Percentiles rank a stretch among this genome's conserved stretches.
phyloP scores from a whole-genome alignment of 2,888 invertebrate genomes.

The Hylaea fasciaria region DNA sequence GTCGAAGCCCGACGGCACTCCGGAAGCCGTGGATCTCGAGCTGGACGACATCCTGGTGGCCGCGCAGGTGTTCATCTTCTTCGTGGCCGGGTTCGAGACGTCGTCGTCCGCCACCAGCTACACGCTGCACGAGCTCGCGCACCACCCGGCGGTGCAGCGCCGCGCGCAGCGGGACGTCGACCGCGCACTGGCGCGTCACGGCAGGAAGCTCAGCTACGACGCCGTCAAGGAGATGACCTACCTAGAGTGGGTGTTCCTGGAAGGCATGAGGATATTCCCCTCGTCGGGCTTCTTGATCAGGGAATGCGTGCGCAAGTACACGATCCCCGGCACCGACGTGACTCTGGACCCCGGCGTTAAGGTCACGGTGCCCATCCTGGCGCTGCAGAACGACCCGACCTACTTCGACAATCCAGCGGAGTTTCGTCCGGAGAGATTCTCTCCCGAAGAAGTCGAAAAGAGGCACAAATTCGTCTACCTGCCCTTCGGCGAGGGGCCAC shows the following conservation, averaged over 20 bases:
- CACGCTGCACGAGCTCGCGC: conserved; percentile 67
- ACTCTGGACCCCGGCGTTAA: conserved; percentile 53
- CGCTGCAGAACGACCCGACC: conserved; percentile 63
- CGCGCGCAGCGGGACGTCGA: conserved; percentile 63
- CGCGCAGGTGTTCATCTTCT: conserved; percentile 69
- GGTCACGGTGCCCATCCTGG: conserved; percentile 36
- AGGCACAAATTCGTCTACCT: conserved; percentile 60
- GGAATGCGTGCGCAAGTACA: conserved; percentile 51
- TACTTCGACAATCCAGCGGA: conserved; percentile 60
- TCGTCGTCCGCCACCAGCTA: conserved; percentile 74
- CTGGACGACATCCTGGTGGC: conserved; percentile 57
- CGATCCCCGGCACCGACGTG: conserved; percentile 52
- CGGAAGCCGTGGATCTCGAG: conserved; percentile 51
- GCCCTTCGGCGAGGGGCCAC: conserved; percentile 70
- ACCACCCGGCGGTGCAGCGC: conserved; percentile 58
- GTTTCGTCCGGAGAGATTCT: conserved; percentile 65
- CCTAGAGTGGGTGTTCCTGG: conserved; percentile 63
- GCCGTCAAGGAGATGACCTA: conserved; percentile 68
- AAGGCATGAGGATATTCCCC: conserved; percentile 67
- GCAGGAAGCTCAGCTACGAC: conserved; percentile 62
- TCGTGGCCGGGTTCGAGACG: conserved; percentile 78
- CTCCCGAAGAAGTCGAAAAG: conserved; percentile 50
- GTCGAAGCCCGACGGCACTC: conserved; percentile 51
- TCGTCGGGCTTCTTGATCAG: conserved; percentile 55
- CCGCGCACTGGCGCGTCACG: conserved; percentile 52